Evolutionary conservation across 2,113 vertebrate genomes (phyloP), one percentile per base, ranked within the genome.

Genomic region (Capricornis sumatraensis): DNA sequence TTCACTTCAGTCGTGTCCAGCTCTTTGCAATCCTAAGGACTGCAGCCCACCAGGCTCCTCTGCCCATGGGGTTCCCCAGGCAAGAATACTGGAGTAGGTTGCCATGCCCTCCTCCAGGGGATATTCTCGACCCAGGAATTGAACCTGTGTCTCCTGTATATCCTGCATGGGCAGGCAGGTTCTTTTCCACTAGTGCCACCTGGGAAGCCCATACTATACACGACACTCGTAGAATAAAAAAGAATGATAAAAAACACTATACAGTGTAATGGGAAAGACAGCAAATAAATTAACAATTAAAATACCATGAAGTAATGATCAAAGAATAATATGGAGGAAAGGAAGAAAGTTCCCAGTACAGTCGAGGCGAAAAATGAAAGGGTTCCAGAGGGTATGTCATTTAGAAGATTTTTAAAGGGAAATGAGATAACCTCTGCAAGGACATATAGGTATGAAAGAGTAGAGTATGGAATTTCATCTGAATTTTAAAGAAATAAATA

Each of bases 1-100:
- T 36, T 71, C 2, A 0, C 67, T 12, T 71, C 5, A 40, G n/a
- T 71, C 1, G 0, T 40, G 19, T 71, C n/a, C 0, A 0, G 5
- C 19, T 71, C 67, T 71, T 21, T n/a, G 62, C 33, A 67, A 12
- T 9, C 2, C 10, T 23, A 36, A 40, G 10, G n/a, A 40, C 67
- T 71, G n/a, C 19, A 40, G 67, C 67, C n/a, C 67, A 40, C n/a
- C n/a, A 40, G 67, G 67, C 19, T 71, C n/a, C n/a, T 71, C 10
- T 40, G 67, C 67, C 67, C 67, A 71, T 71, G n/a, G 67, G n/a
- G 67, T 25, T 74, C 36, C 67, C 36, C 67, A 74, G 10, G 36
- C 67, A 40, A 74, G 67, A 40, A 74, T 40, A 40, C 36, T 74
- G 36, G 67, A 40, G 10, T 40, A 36, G 67, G 67, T 74, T 40